Base-by-base conservation (phyloP, 2,797 vertebrate genomes). In the Acanthopagrus latus region DNA sequence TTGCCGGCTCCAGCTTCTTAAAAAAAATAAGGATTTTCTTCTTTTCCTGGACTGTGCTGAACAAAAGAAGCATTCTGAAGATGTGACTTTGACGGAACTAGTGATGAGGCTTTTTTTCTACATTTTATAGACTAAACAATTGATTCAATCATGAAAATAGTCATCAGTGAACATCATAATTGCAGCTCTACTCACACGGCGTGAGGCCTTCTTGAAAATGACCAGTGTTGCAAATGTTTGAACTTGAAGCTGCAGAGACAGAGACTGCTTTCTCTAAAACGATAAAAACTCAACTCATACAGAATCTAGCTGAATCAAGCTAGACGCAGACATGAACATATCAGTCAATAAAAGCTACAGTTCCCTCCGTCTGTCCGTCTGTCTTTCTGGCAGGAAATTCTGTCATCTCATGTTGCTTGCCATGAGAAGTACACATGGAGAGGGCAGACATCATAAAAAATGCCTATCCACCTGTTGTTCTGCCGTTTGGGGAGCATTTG, bases 381-480 rank as follows among this genome's bases (percentile, higher is more conserved):
- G 48, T 85, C 46, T 81, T 73, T 83, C 63, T 76, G 46, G 85
- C 80, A 91, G 91, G 82, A 92, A 91, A 87, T 84, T 91, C 90
- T 89, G 69, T 81, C 72, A 81, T 94, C 92, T 95, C 95, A 92
- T 90, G 90, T 96, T 96, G 90, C 95, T 63, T 65, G 76, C 68
- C 78, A 67, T 76, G 70, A 90, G 88, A 91, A 82, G 73, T 91
- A 86, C 88, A 93, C 88, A 84, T 58, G 84, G 70, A 76, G 74
- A 84, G 80, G 89, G 86, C 92, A 93, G 93, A 94, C 94, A 86
- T 95, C 94, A 92, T 96, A 95, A 96, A 95, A 88, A 91, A 91
- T 65, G 73, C 68, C 90, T 81, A 80, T 93, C 93, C 95, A 96
- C 95, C 95, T 96, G 95, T 96, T 91, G 92, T 89, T 89, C 88